These are phyloP conservation scores for Parnassius mnemosyne DNA, from an alignment of 2,888 invertebrate genomes.

Conservation along the genomic window DNA sequence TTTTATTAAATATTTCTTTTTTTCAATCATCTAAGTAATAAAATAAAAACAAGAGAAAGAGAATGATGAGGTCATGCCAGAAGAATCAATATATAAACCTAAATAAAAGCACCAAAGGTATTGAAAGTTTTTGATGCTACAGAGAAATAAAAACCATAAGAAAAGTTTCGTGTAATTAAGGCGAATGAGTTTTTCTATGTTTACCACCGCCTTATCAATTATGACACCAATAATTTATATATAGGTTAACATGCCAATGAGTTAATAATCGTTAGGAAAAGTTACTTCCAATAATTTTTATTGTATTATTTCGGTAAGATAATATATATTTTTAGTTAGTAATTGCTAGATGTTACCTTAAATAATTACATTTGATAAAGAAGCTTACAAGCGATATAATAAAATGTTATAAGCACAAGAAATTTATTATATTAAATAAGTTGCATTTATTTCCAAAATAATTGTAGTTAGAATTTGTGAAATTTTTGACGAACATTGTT, in stretches of 20 bases:
- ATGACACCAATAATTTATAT: too few species aligned
- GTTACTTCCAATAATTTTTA: slow-evolving; percentile 13
- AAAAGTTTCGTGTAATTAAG: too few species aligned
- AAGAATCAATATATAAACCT: too few species aligned
- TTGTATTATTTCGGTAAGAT: not conserved
- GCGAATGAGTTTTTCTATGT: too few species aligned
- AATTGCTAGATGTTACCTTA: slow-evolving; percentile 5
- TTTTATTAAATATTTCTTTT: too few species aligned
- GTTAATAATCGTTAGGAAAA: not conserved
- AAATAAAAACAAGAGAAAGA: too few species aligned
- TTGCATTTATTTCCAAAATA: slow-evolving; percentile 24
- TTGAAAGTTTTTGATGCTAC: too few species aligned
- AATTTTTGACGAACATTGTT: slow-evolving; percentile 7
- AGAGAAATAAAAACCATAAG: too few species aligned
- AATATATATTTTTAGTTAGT: not conserved
- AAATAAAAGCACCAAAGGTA: too few species aligned
- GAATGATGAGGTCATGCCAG: too few species aligned
- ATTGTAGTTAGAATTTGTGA: slow-evolving; percentile 1
- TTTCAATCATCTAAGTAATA: too few species aligned
- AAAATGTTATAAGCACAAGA: slow-evolving; percentile 9
- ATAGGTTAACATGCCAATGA: not conserved
- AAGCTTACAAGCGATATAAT: slow-evolving; percentile 1
- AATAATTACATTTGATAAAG: slow-evolving; percentile 2
- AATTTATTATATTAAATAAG: slow-evolving; percentile 4
- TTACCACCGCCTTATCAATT: too few species aligned